Evolutionary conservation across 2,888 invertebrate genomes (phyloP), one percentile per base, ranked within the genome.

Genomic region (Corbicula japonica): DNA sequence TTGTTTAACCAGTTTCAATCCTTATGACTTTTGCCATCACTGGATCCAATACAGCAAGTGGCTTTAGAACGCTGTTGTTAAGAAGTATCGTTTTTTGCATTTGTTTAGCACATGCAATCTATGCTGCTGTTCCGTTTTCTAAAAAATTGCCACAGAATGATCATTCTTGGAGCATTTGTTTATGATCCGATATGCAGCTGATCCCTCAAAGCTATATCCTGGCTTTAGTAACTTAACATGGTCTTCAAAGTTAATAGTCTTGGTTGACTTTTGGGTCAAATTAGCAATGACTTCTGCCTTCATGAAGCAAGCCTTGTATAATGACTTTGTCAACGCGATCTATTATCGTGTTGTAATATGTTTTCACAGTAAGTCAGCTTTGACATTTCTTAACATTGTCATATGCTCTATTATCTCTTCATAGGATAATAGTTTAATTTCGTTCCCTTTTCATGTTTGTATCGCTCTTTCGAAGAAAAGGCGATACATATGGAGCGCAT

Each of bases 351-450:
- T 10, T 83, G 30, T 12, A 81, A 35, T n/a, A 80, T 60, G 26
- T 46, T 74, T 3, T 78, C 73, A 28, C 26, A 38, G 41, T 79
- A 84, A 68, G 50, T 80, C 80, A 48, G 82, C 79, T 60, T 58
- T 63, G 5, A 79, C 58, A 66, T 46, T 75, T 21, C 72, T 30
- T 18, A 72, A 63, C 6, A 54, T 0, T 3, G 28, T 32, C n/a
- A 76, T 54, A n/a, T 74, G 70, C 38, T 71, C 65, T n/a, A 38
- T 61, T 21, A 83, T 65, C 6, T 86, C 74, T 18, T 32, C 44
- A 52, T 76, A 63, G 15, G 38, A 26, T 21, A 76, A 0, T 21
- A 54, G 44, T 48, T 74, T 76, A 23, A 83, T 23, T 35, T 83
- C 63, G 52, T 58, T 54, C 81, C 86, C 83, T 48, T 62, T 58